These are phyloP conservation scores for Axis porcinus DNA, from an alignment of 2,113 vertebrate species.

Conservation along the genomic window DNA sequence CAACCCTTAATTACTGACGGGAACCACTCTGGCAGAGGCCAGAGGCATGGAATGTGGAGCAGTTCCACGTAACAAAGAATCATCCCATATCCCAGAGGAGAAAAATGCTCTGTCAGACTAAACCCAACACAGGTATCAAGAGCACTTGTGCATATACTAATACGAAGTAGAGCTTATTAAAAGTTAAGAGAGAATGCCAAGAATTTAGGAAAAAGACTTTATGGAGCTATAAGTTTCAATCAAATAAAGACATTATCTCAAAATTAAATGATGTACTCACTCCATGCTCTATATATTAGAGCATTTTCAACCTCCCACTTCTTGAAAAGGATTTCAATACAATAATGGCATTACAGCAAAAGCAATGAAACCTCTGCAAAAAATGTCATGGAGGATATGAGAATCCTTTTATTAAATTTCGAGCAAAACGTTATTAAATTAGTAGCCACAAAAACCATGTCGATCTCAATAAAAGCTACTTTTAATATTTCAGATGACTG, in stretches of 20 bases:
- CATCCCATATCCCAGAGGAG: background rate
- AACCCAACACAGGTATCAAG: background rate
- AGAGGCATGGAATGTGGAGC: background rate
- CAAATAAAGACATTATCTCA: background rate
- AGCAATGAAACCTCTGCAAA: background rate
- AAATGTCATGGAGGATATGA: background rate
- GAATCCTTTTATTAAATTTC: background rate
- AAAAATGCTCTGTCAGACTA: background rate
- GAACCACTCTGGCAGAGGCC: background rate
- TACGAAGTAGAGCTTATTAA: background rate
- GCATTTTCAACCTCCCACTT: background rate
- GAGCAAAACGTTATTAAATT: conserved; percentile 20
- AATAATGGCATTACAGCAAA: background rate
- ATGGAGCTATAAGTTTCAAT: background rate
- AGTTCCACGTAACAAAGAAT: background rate
- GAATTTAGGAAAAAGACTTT: background rate
- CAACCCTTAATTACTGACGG: background rate
- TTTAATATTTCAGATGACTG: background rate
- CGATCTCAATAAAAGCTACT: background rate
- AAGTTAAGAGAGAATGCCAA: background rate
- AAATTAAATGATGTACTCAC: background rate
- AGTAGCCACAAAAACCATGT: background rate
- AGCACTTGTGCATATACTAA: background rate
- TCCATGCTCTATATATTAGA: background rate
- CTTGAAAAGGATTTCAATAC: background rate